Base-by-base conservation (phyloP, 2,888 invertebrate species). In the Peribatodes rhomboidaria region DNA sequence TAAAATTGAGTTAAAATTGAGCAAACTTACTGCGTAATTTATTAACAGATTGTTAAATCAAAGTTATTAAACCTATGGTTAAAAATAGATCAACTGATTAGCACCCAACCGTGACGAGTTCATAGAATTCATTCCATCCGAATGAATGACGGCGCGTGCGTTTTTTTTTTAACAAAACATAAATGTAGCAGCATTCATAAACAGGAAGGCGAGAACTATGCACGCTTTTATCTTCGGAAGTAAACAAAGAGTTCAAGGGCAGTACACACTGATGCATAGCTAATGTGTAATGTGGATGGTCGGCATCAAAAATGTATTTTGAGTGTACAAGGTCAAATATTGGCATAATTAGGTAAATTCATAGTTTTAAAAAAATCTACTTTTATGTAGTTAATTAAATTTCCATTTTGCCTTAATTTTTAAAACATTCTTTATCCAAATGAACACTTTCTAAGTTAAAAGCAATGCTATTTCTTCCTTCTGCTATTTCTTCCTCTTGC, bases 201-300 rank as follows among this genome's bases (percentile, higher is more conserved):
- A 58, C 63, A 58, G 57, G 58, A 63, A 58, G 47, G 27, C 33
- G 35, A 47, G 42, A 52, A 53, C 55, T 55, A 42, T 54, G 55
- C 9, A 39, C 11, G 18, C 63, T 53, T 63, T 63, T 52, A 58
- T 54, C 47, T 58, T 42, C 33, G 14, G 39, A 53, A 41, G 57
- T 63, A 63, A 63, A 58, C 69, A 60, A 46, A 57, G 42, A 64
- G 69, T 64, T 71, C 61, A 68, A 59, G 67, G 60, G 46, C 50
- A 20, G 20, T 53, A 49, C 56, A 56, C 63, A 64, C 63, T 46
- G 6, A 10, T 14, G 49, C n/a, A 31, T 20, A 33, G 13, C 27
- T 44, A 14, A 47, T 46, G 9, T 27, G n/a, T 49, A 2, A 4
- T 49, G 14, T 49, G 31, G 31, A 31, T 3, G 14, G 46, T 27